A percentile compares a stretch with the other conserved stretches of the same genome.
phyloP scores from a whole-genome alignment of 1,140 invertebrate species.

The Penaeus japonicus region DNA sequence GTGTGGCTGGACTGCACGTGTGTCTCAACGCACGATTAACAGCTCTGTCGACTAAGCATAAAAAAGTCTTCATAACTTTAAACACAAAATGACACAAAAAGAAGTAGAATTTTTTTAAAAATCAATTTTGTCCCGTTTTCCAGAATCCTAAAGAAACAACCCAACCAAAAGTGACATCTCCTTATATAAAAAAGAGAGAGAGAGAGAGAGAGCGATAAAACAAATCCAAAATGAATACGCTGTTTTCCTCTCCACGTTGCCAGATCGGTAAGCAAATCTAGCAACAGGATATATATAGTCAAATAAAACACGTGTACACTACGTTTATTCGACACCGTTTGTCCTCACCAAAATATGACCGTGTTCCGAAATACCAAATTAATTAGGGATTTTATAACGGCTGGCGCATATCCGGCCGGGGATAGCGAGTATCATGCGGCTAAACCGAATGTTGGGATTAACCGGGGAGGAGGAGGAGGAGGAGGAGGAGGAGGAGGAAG shows the following conservation, averaged over 20 bases:
- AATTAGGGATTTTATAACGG: constrained; percentile 33
- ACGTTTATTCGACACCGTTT: constrained; percentile 44
- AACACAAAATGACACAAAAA: too few species aligned
- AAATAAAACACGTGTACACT: constrained; percentile 40
- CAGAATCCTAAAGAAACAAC: too few species aligned
- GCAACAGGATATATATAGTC: constrained; percentile 30
- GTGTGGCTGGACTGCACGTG: too few species aligned
- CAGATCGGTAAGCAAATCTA: constrained; percentile 37
- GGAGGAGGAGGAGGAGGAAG: not conserved
- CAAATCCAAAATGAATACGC: too few species aligned
- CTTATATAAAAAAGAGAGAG: too few species aligned
- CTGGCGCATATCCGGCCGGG: not conserved
- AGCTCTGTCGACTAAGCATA: too few species aligned
- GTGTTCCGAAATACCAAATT: constrained; percentile 36
- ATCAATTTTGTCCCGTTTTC: too few species aligned
- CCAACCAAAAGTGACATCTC: not conserved
- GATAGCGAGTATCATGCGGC: not conserved
- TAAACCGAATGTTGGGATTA: too few species aligned
- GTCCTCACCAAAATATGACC: constrained; percentile 32
- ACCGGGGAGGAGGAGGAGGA: not conserved
- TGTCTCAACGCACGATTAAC: too few species aligned
- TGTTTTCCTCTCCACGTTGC: not conserved
- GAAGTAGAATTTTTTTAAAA: too few species aligned
- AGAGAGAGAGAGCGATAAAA: too few species aligned
- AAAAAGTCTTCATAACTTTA: too few species aligned